Percentiles rank a stretch among this genome's conserved stretches.
Conservation (phyloP, 2,797 vertebrate genomes). For the Clarias pachynema region DNA sequence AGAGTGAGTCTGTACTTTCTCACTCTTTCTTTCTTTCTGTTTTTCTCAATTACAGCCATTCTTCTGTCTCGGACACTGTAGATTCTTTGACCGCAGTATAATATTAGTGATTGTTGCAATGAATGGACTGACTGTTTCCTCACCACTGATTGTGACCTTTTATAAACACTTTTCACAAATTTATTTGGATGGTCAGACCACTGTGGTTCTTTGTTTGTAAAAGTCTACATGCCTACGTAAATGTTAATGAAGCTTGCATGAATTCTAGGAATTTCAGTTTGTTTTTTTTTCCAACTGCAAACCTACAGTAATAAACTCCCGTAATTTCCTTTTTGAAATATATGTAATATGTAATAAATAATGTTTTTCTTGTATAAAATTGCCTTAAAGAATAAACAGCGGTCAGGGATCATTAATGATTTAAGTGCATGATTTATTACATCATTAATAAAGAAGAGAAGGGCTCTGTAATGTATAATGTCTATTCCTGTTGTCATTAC, state of each 20-base stretch:
- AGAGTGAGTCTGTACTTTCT: not conserved
- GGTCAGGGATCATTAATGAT: slow-evolving; percentile 41
- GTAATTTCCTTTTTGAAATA: not conserved
- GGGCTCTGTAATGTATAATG: slow-evolving; percentile 27
- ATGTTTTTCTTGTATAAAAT: not conserved
- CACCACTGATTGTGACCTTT: slow-evolving; percentile 18
- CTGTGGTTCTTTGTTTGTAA: slow-evolving; percentile 17
- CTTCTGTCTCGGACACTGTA: not conserved
- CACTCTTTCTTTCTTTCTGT: not conserved
- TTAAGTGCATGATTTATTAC: slow-evolving; percentile 47
- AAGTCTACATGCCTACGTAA: slow-evolving; percentile 15
- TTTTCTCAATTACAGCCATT: not conserved
- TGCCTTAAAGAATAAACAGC: slow-evolving; percentile 11
- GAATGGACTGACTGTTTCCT: slow-evolving; percentile 22
- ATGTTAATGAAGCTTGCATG: not conserved
- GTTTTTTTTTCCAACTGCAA: not conserved
- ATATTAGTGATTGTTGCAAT: slow-evolving; percentile 11
- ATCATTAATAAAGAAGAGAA: slow-evolving; percentile 46
- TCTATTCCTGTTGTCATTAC: slow-evolving; percentile 46
- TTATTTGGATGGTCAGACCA: not conserved
- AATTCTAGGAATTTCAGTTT: slow-evolving; percentile 29
- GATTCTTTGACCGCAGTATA: slow-evolving; percentile 13
- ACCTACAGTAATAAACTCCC: not conserved
- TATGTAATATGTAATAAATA: not conserved
- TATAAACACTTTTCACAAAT: not conserved